Evolutionary conservation across 2,113 vertebrate species (phyloP).

Genomic region (Cyprinus carpio): DNA sequence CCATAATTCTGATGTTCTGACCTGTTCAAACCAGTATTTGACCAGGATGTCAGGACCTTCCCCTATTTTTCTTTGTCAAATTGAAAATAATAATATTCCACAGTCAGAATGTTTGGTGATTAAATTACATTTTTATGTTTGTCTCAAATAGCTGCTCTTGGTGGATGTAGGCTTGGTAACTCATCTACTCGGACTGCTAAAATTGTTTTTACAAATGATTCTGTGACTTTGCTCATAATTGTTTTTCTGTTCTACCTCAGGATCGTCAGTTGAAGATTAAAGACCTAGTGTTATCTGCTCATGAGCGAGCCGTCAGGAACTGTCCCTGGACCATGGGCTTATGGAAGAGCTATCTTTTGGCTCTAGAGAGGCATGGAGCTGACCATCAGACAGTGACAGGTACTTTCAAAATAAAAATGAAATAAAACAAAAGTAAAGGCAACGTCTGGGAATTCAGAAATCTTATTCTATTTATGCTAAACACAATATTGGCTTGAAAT

Average conservation of each 20-base stretch:
- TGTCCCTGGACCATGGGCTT: conserved; percentile 95
- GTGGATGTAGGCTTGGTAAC: background rate
- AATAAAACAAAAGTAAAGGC: background rate
- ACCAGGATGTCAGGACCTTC: background rate
- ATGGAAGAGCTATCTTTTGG: conserved; percentile 91
- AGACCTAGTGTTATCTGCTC: conserved; percentile 87
- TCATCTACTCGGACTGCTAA: background rate
- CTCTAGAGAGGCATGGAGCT: conserved; percentile 88
- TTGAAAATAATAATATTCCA: background rate
- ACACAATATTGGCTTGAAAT: background rate
- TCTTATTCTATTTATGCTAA: background rate
- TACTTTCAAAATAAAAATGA: conserved; percentile 52
- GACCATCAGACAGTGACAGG: conserved; percentile 84
- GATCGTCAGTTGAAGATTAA: conserved; percentile 93
- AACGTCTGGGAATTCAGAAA: background rate
- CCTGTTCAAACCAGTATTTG: background rate
- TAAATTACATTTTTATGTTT: background rate
- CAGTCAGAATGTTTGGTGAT: background rate
- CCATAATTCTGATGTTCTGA: background rate
- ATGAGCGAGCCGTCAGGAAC: conserved; percentile 92
- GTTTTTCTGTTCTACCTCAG: conserved; percentile 63
- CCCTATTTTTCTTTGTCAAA: background rate
- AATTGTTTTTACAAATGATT: background rate
- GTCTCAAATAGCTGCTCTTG: background rate
- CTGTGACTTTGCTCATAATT: background rate